phyloP scores from a whole-genome alignment of 2,113 vertebrate species.

The Heliornis fulica region DNA sequence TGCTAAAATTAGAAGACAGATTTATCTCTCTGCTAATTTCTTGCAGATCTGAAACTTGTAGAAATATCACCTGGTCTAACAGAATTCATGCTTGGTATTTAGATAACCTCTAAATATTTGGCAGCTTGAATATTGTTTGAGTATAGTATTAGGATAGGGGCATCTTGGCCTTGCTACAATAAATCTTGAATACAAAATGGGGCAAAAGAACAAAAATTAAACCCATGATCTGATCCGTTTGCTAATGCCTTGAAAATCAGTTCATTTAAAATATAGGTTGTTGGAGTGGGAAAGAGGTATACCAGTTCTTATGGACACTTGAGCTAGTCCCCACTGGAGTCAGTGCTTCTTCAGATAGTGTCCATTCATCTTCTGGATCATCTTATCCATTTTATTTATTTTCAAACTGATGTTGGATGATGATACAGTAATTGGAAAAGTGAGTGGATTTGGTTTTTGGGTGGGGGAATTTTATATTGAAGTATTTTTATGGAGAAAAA shows the following conservation, averaged over 20 bases:
- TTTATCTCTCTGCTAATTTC: neutral
- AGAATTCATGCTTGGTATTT: neutral
- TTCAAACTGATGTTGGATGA: neutral
- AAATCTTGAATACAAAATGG: neutral
- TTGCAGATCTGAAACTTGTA: neutral
- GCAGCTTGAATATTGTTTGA: neutral
- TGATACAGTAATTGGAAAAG: neutral
- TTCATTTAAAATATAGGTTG: neutral
- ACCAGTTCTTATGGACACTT: neutral
- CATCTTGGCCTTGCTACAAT: neutral
- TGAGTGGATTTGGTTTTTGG: neutral
- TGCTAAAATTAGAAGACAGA: neutral
- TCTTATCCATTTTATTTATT: neutral
- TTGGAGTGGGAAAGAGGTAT: neutral
- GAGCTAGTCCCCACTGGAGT: neutral
- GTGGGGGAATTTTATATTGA: neutral
- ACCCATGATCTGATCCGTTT: rapidly evolving
- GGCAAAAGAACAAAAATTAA: neutral
- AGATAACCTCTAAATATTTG: too few species aligned
- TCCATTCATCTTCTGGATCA: neutral
- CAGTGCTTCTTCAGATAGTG: neutral
- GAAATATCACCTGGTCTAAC: neutral
- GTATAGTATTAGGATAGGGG: neutral
- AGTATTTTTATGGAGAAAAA: neutral
- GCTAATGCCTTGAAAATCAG: neutral